phyloP scores from a whole-genome alignment of 2,113 vertebrate species.

The Poecile atricapillus region DNA sequence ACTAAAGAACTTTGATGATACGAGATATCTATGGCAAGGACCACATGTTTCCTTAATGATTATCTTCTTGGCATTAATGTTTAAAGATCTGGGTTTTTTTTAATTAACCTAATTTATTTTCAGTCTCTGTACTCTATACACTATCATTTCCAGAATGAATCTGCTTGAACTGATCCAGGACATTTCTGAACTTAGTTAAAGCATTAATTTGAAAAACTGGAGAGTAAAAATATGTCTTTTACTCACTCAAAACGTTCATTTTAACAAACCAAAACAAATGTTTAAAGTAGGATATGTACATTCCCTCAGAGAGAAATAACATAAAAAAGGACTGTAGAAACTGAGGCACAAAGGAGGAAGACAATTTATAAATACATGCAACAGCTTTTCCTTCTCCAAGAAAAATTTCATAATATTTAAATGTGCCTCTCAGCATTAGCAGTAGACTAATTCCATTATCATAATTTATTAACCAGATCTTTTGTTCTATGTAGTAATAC shows the following conservation, averaged over 20 bases:
- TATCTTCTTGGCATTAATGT: background rate
- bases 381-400: conserved; percentile 40
- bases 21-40: background rate
- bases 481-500: conserved; percentile 77
- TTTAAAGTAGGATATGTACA: conserved; percentile 27
- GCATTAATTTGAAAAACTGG: background rate
- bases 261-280: conserved; percentile 42
- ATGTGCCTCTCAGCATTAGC: conserved; percentile 67
- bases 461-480: conserved; percentile 84
- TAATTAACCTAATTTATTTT: background rate
- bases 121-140: background rate
- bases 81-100: background rate
- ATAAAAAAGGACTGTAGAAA: conserved; percentile 27
- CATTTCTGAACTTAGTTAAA: background rate
- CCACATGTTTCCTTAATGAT: background rate
- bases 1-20: background rate
- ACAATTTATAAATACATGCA: conserved; percentile 45
- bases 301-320: conserved; percentile 18
- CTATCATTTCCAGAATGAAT: background rate
- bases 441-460: conserved; percentile 74
- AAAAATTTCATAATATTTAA: conserved; percentile 72
- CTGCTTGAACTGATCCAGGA: background rate
- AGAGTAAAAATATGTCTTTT: background rate
- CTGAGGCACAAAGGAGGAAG: conserved; percentile 23
- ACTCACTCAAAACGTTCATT: background rate